Percentiles rank a stretch among this genome's conserved stretches.
Evolutionary conservation across 1,140 invertebrate species (phyloP).

Genomic region (Scylla paramamosain): DNA sequence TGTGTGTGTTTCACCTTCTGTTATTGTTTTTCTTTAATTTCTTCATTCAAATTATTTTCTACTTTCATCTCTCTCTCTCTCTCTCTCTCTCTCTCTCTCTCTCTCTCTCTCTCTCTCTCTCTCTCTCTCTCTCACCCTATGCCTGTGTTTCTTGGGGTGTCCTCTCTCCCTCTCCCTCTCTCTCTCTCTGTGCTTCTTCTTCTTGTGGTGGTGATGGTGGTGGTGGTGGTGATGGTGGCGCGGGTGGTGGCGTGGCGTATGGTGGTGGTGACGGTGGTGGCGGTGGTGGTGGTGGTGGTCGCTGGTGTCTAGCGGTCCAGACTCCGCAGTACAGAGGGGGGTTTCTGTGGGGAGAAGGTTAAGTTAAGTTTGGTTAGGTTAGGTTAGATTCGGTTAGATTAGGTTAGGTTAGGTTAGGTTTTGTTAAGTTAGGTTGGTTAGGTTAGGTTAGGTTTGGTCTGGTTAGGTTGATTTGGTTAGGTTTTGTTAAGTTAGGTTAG

Average conservation of each 20-base stretch:
- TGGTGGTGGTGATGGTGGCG: conserved; percentile 54
- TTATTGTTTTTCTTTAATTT: no score
- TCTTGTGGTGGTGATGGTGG: conserved; percentile 56
- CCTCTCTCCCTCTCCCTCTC: background rate
- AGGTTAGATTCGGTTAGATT: no score
- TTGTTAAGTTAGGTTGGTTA: no score
- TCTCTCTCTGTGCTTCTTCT: conserved; percentile 51
- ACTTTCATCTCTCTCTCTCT: background rate
- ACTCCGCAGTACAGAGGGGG: conserved; percentile 59
- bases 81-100: background rate
- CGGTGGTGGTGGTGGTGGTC: conserved; percentile 63
- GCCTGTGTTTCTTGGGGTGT: background rate
- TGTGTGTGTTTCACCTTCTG: no score
- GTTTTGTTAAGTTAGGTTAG: no score
- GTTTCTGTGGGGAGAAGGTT: conserved; percentile 9
- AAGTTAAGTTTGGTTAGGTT: no score
- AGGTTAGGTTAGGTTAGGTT: no score
- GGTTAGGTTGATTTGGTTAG: no score
- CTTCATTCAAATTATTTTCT: background rate
- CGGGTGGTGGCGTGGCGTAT: conserved; percentile 38
- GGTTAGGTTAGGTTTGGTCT: no score
- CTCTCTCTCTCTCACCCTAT: background rate
- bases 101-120: background rate
- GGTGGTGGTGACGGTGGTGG: conserved; percentile 46
- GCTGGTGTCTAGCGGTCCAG: conserved; percentile 61